Evolutionary conservation across 2,888 invertebrate genomes (phyloP).

Genomic region (Oscheius myriophilus): DNA sequence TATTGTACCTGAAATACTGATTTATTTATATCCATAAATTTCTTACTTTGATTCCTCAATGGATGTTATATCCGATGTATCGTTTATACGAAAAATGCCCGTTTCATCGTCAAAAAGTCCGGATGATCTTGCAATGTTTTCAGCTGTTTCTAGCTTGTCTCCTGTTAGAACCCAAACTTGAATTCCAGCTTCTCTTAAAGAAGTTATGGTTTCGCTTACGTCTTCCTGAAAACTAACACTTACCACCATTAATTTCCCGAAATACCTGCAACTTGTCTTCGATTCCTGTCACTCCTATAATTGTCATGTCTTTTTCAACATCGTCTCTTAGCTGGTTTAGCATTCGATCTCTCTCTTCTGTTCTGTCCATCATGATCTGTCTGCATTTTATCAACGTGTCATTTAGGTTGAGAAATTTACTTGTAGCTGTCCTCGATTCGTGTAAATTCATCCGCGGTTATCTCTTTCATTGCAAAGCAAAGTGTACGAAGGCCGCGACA

Average conservation of each 20-base stretch:
- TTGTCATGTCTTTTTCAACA: constrained; percentile 82
- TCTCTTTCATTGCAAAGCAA: constrained; percentile 72
- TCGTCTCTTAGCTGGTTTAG: constrained; percentile 80
- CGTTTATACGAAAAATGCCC: neutral
- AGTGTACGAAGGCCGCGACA: constrained; percentile 71
- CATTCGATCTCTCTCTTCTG: constrained; percentile 77
- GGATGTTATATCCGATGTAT: neutral
- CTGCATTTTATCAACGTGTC: no score
- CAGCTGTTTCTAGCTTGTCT: constrained; percentile 23
- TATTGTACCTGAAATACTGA: neutral
- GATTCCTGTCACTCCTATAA: constrained; percentile 78
- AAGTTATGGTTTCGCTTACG: constrained; percentile 87
- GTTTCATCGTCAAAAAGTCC: constrained; percentile 14
- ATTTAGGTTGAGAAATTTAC: constrained; percentile 18
- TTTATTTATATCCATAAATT: no score
- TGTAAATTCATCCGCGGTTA: constrained; percentile 82
- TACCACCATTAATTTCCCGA: constrained; percentile 9
- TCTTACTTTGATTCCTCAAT: neutral
- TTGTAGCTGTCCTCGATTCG: constrained; percentile 81
- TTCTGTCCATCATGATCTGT: constrained; percentile 73
- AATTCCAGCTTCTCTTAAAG: constrained; percentile 77
- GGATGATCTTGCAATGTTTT: constrained; percentile 12
- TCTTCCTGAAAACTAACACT: constrained; percentile 79
- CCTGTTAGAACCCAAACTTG: constrained; percentile 56
- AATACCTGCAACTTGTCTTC: constrained; percentile 72